Evolutionary conservation across 2,797 vertebrate species (phyloP), one percentile per base, ranked within the genome.

Genomic region (Enteromius afrohamiltoni): DNA sequence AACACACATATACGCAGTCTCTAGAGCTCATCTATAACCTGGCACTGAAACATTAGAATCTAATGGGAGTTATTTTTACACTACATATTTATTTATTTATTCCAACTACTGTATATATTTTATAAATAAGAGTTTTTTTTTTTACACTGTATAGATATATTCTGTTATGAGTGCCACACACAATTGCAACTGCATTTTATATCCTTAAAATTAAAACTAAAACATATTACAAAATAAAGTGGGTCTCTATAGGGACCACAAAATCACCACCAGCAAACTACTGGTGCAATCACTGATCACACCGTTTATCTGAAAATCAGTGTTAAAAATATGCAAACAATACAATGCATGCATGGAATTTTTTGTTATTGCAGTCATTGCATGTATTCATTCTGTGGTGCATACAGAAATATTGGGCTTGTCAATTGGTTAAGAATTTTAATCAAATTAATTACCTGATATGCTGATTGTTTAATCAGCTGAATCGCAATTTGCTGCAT

Each of bases 1-100:
- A 31, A 62, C 76, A 58, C 55, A 67, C 42, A 86, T 55, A 67
- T 55, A 67, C 75, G 82, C 40, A 40, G 29, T 76, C 64, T 77
- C 14, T 51, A 77, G 69, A 80, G 65, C 65, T 60, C n/a, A 71
- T 62, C 51, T 45, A 11, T 73, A 47, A 31, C 11, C 79, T 71
- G 79, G 26, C 34, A 70, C 6, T 2, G 10, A 71, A 62, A 47
- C 68, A 47, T 31, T 42, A 40, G n/a, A 70, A 70, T 80, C 21
- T 17, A 58, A 70, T 58, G 47, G 13, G 23, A 80, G 51, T 80
- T 68, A 31, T 34, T 26, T 80, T 70, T 68, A 70, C 34, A 42
- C 51, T 71, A 26, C 19, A 29, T 49, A 17, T 62, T 26, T 47
- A 29, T 62, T 26, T 47, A 29, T 29, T 73, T 73, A 53, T 34